phyloP scores from a whole-genome alignment of 1,140 invertebrate genomes.

The Bombyx mori region DNA sequence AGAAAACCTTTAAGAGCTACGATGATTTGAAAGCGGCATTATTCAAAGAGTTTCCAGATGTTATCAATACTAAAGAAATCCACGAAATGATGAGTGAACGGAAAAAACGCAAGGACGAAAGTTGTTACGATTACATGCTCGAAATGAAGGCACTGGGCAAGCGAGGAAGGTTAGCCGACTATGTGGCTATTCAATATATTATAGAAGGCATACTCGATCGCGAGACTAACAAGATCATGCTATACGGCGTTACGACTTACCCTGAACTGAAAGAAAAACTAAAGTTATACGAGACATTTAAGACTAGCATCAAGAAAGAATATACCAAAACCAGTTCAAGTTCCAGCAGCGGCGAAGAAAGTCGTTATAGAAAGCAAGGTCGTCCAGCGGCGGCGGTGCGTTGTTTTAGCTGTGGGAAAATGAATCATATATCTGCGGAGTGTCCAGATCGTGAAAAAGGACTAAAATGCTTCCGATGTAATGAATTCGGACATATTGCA shows the following conservation, averaged over 20 bases:
- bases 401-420: slow-evolving; percentile 1
- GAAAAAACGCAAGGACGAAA: not conserved
- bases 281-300: no score
- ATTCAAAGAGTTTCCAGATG: slow-evolving; percentile 3
- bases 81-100: not conserved
- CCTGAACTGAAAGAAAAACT: not conserved
- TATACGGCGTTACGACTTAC: not conserved
- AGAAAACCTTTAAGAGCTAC: slow-evolving; percentile 2
- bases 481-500: not conserved
- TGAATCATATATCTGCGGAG: no score
- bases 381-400: no score
- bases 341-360: not conserved
- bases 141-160: slow-evolving; percentile 1
- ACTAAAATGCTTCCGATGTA: not conserved
- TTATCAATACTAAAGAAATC: not conserved
- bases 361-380: not conserved
- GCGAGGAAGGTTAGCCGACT: not conserved
- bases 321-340: no score
- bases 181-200: slow-evolving; percentile 5
- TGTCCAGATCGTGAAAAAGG: no score
- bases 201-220: not conserved
- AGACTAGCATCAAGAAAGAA: no score
- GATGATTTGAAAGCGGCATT: not conserved
- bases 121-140: slow-evolving; percentile 3
- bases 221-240: not conserved